These are phyloP conservation scores for Amazona guildingii DNA, from an alignment of 2,113 vertebrate genomes.

Conservation along the genomic window DNA sequence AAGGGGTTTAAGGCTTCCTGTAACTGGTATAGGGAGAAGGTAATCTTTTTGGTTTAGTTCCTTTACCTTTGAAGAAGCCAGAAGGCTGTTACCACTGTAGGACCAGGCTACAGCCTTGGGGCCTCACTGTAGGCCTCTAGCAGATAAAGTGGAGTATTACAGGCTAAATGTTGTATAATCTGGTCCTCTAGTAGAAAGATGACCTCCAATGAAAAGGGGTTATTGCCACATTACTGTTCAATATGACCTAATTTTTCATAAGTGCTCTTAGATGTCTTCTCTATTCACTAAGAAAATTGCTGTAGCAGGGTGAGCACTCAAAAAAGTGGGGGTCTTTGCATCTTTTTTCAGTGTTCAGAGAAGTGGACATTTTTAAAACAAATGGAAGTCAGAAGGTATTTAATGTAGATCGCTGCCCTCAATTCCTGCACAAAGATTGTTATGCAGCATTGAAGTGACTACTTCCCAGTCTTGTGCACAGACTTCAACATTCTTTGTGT, in stretches of 20 bases:
- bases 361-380: not conserved
- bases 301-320: not conserved
- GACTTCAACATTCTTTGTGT: not conserved
- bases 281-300: not conserved
- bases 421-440: not conserved
- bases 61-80: not conserved
- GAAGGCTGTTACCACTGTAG: not conserved
- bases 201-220: not conserved
- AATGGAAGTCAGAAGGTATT: not conserved
- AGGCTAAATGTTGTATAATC: not conserved
- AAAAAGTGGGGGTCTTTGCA: not conserved
- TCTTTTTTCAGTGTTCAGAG: not conserved
- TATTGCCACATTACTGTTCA: not conserved
- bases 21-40: not conserved
- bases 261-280: not conserved
- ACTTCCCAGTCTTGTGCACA: not conserved
- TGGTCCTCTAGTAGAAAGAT: not conserved
- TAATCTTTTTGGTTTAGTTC: not conserved
- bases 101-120: not conserved
- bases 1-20: not conserved
- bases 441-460: not conserved
- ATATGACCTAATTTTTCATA: not conserved
- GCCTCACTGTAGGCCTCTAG: not conserved
- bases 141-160: not conserved
- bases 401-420: not conserved